These are phyloP conservation scores for Rhabdophis nuchalis DNA, from an alignment of 2,797 vertebrate species.

Conservation along the genomic window DNA sequence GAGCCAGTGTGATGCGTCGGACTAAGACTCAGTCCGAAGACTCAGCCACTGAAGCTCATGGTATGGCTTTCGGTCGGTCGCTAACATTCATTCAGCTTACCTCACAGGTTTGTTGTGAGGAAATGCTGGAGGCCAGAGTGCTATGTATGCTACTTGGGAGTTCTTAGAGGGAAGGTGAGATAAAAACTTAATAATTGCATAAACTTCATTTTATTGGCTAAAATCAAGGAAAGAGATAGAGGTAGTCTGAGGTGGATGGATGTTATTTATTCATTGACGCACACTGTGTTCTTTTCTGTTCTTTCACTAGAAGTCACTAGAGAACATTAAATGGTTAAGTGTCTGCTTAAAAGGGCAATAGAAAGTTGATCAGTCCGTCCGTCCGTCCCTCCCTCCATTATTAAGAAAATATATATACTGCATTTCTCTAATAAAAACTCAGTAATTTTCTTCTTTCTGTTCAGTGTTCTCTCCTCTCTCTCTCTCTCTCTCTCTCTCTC, in stretches of 20 bases:
- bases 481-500: too few relatives aligned
- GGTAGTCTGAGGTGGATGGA: not conserved
- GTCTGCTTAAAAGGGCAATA: not conserved
- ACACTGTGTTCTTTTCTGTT: not conserved
- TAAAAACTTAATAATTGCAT: not conserved
- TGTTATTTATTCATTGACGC: not conserved
- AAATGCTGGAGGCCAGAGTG: not conserved
- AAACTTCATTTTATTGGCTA: not conserved
- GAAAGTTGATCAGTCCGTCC: not conserved
- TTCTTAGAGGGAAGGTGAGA: not conserved
- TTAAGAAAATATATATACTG: conserved; percentile 1
- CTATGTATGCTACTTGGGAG: not conserved
- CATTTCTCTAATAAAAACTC: not conserved
- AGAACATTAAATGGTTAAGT: not conserved
- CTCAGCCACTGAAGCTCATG: not conserved
- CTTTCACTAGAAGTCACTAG: not conserved
- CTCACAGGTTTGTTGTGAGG: not conserved
- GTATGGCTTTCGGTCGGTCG: not conserved
- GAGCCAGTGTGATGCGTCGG: not conserved
- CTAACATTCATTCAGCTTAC: not conserved
- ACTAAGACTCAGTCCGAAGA: not conserved
- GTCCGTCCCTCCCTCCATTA: not conserved
- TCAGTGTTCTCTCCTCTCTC: not conserved
- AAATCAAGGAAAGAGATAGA: not conserved
- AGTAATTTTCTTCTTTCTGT: not conserved